Evolutionary conservation across 2,888 invertebrate species (phyloP), one percentile per base, ranked within the genome.

Genomic region (Synergus japonicus): DNA sequence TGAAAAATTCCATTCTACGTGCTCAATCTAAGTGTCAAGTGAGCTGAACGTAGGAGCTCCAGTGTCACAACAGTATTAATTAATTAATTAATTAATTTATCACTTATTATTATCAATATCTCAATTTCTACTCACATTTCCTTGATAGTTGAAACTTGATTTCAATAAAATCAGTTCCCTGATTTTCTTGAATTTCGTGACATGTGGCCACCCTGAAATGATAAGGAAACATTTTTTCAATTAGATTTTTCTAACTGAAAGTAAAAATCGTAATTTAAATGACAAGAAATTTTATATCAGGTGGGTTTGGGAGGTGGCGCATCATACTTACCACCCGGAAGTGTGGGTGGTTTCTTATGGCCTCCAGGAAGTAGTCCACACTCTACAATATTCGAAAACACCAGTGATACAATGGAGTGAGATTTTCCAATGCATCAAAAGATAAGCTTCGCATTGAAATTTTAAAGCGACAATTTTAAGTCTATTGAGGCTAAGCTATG

Each of bases 341-440:
- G 91, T 80, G 89, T 90, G 82, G 91, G 90, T 82, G 91, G 91
- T 76, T 91, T 91, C 82, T 87, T 91, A 49, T 91, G 91, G 91
- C 90, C 91, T 82, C 86, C 88, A 60, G 87, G 89, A 82, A 90
- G 86, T 87, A 91, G 88, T 84, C 91, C 91, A 69, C 91, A 91
- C 84, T 90, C 91, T 79, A 91, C 91, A 73, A 91, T 91, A 85
- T 91, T 91, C 84, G 91, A 91, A 87, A 90, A 90, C 76, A 81
- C 80, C 76, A 78, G 54, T 83, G 91, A 91, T 86, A 88, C 91
- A 79, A 91, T 91, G 91, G 91, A 91, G 89, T 91, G 87, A 89
- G 87, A 89, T 86, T 73, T 37, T 73, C 29, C 41, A 54, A 54
- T 54, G 49, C 49, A 46, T 73, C 22, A 73, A 73, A 49, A 73